Evolutionary conservation across 2,888 invertebrate species (phyloP).

Genomic region (Piscicola geometra): DNA sequence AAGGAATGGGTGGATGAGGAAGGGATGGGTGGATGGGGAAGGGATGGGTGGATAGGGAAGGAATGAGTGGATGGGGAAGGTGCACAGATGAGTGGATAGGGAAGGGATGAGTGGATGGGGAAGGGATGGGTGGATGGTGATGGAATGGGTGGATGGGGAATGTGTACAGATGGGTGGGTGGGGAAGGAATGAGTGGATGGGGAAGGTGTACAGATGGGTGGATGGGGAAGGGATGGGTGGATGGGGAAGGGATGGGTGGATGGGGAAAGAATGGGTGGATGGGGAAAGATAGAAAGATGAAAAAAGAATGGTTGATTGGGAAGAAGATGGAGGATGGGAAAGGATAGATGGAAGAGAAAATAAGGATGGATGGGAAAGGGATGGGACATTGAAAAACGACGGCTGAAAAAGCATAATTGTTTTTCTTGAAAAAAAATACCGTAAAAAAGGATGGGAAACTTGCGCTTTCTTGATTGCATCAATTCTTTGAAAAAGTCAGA

Average conservation of each 20-base stretch:
- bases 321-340: background rate
- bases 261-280: background rate
- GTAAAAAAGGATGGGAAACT: no score
- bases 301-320: background rate
- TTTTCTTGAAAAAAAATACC: no score
- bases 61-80: background rate
- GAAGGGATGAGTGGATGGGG: background rate
- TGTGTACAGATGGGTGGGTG: background rate
- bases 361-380: no score
- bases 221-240: background rate
- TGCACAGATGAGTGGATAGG: background rate
- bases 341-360: background rate
- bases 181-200: background rate
- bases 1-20: slow-evolving; percentile 46
- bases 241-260: background rate
- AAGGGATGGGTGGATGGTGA: background rate
- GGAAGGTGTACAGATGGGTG: background rate
- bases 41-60: slow-evolving; percentile 45
- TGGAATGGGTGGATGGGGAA: background rate
- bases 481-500: no score
- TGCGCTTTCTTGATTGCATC: no score
- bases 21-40: background rate
- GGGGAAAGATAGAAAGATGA: background rate
- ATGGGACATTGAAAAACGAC: no score
- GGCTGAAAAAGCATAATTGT: no score